Conservation (phyloP, 2,888 invertebrate genomes). For the Drosophila diplacantha region DNA sequence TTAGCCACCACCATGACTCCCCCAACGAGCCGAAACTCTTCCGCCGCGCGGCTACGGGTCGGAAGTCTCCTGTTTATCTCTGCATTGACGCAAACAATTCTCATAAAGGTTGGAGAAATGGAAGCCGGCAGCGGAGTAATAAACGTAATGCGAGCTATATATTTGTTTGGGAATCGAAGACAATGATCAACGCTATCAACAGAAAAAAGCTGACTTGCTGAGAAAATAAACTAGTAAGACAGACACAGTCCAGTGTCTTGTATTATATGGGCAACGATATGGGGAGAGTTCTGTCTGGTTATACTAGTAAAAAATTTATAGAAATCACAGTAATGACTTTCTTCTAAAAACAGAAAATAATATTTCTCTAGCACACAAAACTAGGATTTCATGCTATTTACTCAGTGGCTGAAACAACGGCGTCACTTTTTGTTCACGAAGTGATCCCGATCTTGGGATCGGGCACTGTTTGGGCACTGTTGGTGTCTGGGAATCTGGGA, state of each 20-base stretch:
- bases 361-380: neutral
- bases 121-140: constrained; percentile 24
- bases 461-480: neutral
- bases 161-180: constrained; percentile 51
- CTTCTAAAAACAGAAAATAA: neutral
- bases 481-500: constrained; percentile 3
- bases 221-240: constrained; percentile 1
- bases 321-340: too few species aligned
- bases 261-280: too few species aligned
- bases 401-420: constrained; percentile 14
- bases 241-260: neutral
- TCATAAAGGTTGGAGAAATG: constrained; percentile 7
- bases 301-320: neutral
- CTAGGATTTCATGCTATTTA: neutral
- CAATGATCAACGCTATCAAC: constrained; percentile 40
- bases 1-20: constrained; percentile 14
- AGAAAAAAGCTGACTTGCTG: neutral
- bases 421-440: constrained; percentile 43
- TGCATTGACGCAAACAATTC: constrained; percentile 43
- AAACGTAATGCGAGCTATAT: constrained; percentile 27
- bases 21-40: constrained; percentile 5
- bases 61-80: constrained; percentile 42
- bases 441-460: constrained; percentile 12
- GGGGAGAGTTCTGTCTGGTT: too few species aligned
- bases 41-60: neutral